A percentile compares a stretch with the other conserved stretches of the same genome.
These are phyloP conservation scores for Drosophila pachea DNA, from an alignment of 1,140 invertebrate genomes.

Conservation along the genomic window DNA sequence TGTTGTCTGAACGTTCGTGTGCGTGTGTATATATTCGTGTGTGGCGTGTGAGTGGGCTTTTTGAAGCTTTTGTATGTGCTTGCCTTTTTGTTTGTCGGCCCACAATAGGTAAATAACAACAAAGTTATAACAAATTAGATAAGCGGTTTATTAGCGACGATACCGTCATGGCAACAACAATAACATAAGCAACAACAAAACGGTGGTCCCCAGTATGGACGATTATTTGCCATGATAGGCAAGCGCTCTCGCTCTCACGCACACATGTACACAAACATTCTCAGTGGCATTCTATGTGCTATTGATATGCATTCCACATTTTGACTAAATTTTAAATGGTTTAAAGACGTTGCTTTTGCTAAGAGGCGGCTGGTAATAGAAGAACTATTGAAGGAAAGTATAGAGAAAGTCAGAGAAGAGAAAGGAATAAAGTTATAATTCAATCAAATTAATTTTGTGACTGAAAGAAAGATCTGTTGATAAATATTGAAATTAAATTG, in stretches of 20 bases:
- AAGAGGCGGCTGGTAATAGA: neutral
- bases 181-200: constrained; percentile 18
- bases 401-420: neutral
- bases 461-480: no score
- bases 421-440: neutral
- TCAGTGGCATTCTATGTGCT: neutral
- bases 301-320: constrained; percentile 35
- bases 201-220: constrained; percentile 8
- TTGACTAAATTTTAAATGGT: constrained; percentile 36
- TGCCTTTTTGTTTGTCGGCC: constrained; percentile 45
- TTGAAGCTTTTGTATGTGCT: constrained; percentile 43
- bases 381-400: neutral
- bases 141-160: constrained; percentile 65
- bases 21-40: no score
- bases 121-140: constrained; percentile 67
- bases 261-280: constrained; percentile 17
- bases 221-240: constrained; percentile 43
- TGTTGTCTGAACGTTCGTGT: no score
- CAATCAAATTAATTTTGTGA: no score
- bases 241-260: constrained; percentile 16
- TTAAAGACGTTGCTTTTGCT: constrained; percentile 18
- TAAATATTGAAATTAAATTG: no score
- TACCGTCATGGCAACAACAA: constrained; percentile 38
- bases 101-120: constrained; percentile 62
- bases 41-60: constrained; percentile 48